phyloP scores from a whole-genome alignment of 92 coral and sea anemone genomes.

The Isaurus tuberculatus region DNA sequence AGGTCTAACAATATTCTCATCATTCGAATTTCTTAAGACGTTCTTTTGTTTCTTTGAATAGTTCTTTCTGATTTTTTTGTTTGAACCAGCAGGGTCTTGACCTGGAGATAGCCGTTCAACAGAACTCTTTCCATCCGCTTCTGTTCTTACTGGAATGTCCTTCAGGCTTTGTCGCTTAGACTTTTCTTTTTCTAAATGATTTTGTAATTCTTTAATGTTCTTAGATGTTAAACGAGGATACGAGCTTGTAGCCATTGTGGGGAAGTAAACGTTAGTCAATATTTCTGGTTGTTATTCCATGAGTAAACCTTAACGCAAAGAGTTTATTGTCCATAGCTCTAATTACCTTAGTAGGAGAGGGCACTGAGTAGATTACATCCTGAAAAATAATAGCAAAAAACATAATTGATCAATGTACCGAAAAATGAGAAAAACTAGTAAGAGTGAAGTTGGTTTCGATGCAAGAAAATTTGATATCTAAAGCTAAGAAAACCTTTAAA shows the following conservation, averaged over 20 bases:
- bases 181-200: conserved; percentile 19
- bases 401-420: too few species aligned
- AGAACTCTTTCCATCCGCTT: conserved; percentile 40
- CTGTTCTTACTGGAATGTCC: conserved; percentile 21
- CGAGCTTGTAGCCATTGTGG: neutral
- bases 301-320: neutral
- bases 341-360: neutral
- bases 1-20: conserved; percentile 6
- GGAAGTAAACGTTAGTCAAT: neutral
- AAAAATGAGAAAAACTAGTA: too few species aligned
- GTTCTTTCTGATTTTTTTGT: neutral
- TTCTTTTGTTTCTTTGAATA: conserved; percentile 1
- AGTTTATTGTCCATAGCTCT: neutral
- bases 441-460: too few species aligned
- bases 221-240: conserved; percentile 28
- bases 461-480: too few species aligned
- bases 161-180: neutral
- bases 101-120: conserved; percentile 2
- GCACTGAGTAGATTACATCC: neutral
- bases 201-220: conserved; percentile 24
- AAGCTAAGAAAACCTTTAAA: too few species aligned
- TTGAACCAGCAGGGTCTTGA: neutral
- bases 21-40: neutral
- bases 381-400: neutral
- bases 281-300: neutral